Evolutionary conservation across 2,113 vertebrate genomes (phyloP).

Genomic region (Clarias macrocephalus): DNA sequence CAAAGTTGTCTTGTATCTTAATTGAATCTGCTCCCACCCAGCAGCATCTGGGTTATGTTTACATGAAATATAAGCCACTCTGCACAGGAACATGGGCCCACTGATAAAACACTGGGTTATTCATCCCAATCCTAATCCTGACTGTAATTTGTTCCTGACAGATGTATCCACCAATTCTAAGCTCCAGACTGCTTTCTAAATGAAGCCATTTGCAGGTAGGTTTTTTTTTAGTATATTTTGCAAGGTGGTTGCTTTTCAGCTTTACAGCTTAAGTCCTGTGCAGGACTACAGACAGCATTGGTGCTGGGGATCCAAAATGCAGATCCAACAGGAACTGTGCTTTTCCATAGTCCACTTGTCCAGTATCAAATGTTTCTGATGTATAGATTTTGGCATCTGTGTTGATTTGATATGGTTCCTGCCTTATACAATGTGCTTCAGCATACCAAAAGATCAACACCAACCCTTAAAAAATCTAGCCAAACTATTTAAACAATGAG

Average conservation of each 20-base stretch:
- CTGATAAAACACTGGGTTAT: conserved; percentile 78
- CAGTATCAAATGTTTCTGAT: background rate
- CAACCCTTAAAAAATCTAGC: background rate
- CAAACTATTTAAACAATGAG: background rate
- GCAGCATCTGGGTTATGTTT: conserved; percentile 80
- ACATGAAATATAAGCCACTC: conserved; percentile 81
- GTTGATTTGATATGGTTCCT: background rate
- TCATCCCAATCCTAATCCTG: conserved; percentile 75
- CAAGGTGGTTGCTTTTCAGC: conserved; percentile 44
- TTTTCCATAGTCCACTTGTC: background rate
- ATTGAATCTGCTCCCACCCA: conserved; percentile 79
- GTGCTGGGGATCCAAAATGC: conserved; percentile 9
- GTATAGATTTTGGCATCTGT: background rate
- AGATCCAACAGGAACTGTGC: background rate
- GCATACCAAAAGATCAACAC: background rate
- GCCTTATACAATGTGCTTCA: background rate
- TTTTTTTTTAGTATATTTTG: conserved; percentile 64
- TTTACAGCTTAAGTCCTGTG: conserved; percentile 19
- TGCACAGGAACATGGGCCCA: conserved; percentile 67
- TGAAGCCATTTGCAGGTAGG: conserved; percentile 66
- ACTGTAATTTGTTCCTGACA: conserved; percentile 76
- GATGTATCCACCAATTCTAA: conserved; percentile 67
- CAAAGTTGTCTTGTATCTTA: conserved; percentile 82
- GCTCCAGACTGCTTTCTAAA: conserved; percentile 66
- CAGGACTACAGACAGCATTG: background rate